Evolutionary conservation across 2,888 invertebrate species (phyloP), one percentile per base, ranked within the genome.

Genomic region (Chymomyza caudatula): DNA sequence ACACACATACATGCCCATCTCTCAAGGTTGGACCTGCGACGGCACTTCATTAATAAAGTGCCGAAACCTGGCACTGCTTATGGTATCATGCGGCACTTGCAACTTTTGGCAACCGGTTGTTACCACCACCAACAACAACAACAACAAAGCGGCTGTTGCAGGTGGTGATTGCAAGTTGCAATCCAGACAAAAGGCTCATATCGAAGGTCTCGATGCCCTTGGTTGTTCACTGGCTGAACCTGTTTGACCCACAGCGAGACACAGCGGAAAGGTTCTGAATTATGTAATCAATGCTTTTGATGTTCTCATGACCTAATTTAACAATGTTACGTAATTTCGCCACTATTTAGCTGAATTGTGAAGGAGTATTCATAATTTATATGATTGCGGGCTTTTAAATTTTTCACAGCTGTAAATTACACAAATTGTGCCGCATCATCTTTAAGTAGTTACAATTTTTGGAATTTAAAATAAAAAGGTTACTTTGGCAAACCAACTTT

Each of bases 31-130:
- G 53, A 15, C 37, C 55, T 37, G 11, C 17, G 55, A 8, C 4
- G 59, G 56, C 56, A 69, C 86, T 77, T 82, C 82, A 82, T 85
- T 82, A 86, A 82, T 82, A 85, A 82, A 82, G 80, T 82, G 86
- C 83, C 80, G 80, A 85, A 79, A 82, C 85, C 61, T 76, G 85
- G 85, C 74, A 17, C 2, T 13, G 15, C 47, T 20, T 51, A 20
- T 20, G 51, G 56, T 23, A 56, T n/a, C n/a, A n/a, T 43, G 49
- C 23, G 84, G 86, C 81, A 85, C 86, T 84, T 81, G 78, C 74
- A 60, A 73, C 71, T 57, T 67, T 54, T 58, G 66, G 56, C 76
- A 77, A 79, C 51, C 55, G 64, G 54, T 11, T 20, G 55, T 47
- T 43, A 49, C 58, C 43, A 43, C 43, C 43, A 42, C 1, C 47